Percentiles rank a stretch among this genome's conserved stretches.
Evolutionary conservation across 2,797 vertebrate species (phyloP).

Genomic region (Myiothlypis chrysogaster): DNA sequence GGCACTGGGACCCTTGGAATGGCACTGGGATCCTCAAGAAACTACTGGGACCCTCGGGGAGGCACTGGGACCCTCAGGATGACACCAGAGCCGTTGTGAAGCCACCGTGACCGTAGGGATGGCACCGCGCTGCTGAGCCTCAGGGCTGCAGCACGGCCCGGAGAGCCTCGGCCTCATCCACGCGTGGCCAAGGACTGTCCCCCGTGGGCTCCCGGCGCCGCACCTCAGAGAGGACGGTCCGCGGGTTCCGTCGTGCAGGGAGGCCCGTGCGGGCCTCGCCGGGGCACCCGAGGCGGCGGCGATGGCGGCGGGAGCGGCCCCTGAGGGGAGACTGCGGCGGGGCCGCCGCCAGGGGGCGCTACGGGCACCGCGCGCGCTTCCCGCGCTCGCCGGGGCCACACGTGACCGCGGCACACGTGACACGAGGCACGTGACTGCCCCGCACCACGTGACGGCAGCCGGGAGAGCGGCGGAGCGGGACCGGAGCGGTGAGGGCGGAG

Average conservation of each 20-base stretch:
- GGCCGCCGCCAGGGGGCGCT: background rate
- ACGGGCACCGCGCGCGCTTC: background rate
- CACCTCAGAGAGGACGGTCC: background rate
- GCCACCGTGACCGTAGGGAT: accelerated
- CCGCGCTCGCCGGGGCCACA: background rate
- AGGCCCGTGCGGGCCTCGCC: background rate
- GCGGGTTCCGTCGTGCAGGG: background rate
- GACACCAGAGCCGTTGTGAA: background rate
- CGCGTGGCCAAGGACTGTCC: too few species aligned
- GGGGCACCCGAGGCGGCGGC: background rate
- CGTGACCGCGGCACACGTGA: background rate
- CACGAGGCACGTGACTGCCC: accelerated
- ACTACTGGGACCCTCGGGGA: background rate
- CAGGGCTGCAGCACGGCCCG: background rate
- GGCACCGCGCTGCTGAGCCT: background rate
- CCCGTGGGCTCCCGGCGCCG: too few species aligned
- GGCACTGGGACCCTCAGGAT: background rate
- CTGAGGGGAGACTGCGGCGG: background rate
- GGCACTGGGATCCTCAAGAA: accelerated
- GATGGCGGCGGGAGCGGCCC: background rate
- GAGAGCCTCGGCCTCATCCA: background rate
- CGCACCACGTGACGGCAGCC: background rate
- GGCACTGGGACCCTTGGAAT: background rate
- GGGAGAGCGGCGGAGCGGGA: background rate
- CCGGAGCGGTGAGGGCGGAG: background rate